phyloP scores from a whole-genome alignment of 2,797 vertebrate species.

The Enteromius afrohamiltoni region DNA sequence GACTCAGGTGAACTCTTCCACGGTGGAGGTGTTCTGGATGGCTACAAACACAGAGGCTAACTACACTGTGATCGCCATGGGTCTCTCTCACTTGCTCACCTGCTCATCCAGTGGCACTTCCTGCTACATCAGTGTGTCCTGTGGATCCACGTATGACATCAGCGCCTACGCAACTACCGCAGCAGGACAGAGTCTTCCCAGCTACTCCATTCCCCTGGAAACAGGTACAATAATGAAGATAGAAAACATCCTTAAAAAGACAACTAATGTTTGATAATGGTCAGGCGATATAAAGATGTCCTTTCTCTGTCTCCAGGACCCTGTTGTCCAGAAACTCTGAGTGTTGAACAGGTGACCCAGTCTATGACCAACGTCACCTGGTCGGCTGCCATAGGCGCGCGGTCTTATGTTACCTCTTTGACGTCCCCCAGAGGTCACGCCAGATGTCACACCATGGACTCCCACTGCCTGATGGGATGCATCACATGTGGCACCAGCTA shows the following conservation, averaged over 20 bases:
- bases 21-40: constrained; percentile 78
- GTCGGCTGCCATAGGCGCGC: constrained; percentile 79
- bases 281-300: neutral
- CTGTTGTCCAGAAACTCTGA: constrained; percentile 85
- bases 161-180: constrained; percentile 78
- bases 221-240: constrained; percentile 76
- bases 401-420: constrained; percentile 80
- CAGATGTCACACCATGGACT: constrained; percentile 87
- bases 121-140: constrained; percentile 81
- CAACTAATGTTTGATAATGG: neutral
- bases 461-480: constrained; percentile 90
- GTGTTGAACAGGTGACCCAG: constrained; percentile 84
- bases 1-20: constrained; percentile 74
- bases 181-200: constrained; percentile 84
- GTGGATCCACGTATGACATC: constrained; percentile 84
- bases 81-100: constrained; percentile 66
- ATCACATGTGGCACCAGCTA: constrained; percentile 90
- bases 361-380: constrained; percentile 89
- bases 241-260: neutral
- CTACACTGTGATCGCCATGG: constrained; percentile 78
- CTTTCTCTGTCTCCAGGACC: constrained; percentile 76
- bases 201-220: constrained; percentile 85
- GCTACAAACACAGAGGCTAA: constrained; percentile 76
- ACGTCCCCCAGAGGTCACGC: constrained; percentile 82
- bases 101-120: constrained; percentile 75